Conservation (phyloP, 2,797 vertebrate species). For the Falco novaeseelandiae region DNA sequence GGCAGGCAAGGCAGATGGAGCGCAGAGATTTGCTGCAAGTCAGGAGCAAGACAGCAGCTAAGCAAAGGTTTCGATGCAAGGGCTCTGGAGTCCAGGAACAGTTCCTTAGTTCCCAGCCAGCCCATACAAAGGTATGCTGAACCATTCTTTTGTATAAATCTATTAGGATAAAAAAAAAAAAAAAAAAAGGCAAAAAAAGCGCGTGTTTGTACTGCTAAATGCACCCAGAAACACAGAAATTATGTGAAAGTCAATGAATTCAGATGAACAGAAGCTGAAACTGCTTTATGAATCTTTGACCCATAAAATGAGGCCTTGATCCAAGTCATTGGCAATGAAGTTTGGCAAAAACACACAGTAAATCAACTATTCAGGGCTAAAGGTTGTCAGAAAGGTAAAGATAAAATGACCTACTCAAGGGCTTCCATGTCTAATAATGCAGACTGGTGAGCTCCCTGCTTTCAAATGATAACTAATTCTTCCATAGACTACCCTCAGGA, state of each 20-base stretch:
- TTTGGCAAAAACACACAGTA: background rate
- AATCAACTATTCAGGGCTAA: background rate
- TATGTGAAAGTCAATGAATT: background rate
- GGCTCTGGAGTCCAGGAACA: background rate
- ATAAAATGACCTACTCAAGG: background rate
- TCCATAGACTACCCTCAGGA: background rate
- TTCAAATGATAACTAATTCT: background rate
- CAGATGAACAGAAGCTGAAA: background rate
- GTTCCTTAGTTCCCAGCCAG: background rate
- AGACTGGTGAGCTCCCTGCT: background rate
- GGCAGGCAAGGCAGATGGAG: background rate
- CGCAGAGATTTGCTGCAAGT: background rate
- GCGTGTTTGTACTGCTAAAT: background rate
- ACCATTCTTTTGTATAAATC: background rate
- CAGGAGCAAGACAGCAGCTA: background rate
- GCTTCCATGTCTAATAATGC: background rate
- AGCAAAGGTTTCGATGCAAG: background rate
- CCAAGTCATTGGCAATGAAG: background rate
- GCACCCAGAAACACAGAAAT: background rate
- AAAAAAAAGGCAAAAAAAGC: background rate
- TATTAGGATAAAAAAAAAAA: background rate
- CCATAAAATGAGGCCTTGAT: background rate
- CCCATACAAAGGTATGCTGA: background rate
- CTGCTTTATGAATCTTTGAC: background rate
- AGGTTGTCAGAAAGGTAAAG: background rate